Conservation (phyloP, 1,140 invertebrate genomes). For the Drosophila parabipectinata region DNA sequence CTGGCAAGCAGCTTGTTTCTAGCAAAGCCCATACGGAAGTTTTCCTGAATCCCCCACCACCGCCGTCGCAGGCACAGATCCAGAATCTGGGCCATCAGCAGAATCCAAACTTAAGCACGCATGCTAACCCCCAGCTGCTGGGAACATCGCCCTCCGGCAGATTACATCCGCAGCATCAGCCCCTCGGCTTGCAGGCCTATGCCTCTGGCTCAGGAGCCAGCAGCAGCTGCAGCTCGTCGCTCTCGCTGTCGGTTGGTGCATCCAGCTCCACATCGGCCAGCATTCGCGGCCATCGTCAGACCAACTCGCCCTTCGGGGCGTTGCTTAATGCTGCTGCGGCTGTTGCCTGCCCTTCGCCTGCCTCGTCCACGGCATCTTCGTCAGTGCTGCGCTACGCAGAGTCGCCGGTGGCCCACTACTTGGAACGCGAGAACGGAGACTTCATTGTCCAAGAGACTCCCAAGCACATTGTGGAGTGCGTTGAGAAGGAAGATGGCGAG, state of each 20-base stretch:
- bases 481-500: slow-evolving; percentile 80
- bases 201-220: slow-evolving; percentile 10
- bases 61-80: slow-evolving; percentile 34
- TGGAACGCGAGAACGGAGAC: slow-evolving; percentile 80
- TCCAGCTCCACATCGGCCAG: slow-evolving; percentile 6
- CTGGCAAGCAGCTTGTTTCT: slow-evolving; percentile 25
- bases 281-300: slow-evolving; percentile 50
- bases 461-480: slow-evolving; percentile 81
- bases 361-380: slow-evolving; percentile 39
- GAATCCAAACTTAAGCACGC: slow-evolving; percentile 29
- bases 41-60: slow-evolving; percentile 70
- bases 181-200: slow-evolving; percentile 22
- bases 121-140: slow-evolving; percentile 13
- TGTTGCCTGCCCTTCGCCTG: slow-evolving; percentile 59
- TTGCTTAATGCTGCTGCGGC: slow-evolving; percentile 66
- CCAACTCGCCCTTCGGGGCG: slow-evolving; percentile 65
- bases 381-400: slow-evolving; percentile 77
- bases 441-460: slow-evolving; percentile 83
- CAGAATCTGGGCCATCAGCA: slow-evolving; percentile 28
- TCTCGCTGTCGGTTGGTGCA: neutral
- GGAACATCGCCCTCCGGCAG: slow-evolving; percentile 4
- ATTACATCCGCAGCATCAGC: slow-evolving; percentile 27
- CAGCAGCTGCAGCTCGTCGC: slow-evolving; percentile 19
- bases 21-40: slow-evolving; percentile 63
- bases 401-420: slow-evolving; percentile 79